These are phyloP conservation scores for Laupala kohalensis DNA, from an alignment of 1,140 invertebrate species.

Conservation along the genomic window DNA sequence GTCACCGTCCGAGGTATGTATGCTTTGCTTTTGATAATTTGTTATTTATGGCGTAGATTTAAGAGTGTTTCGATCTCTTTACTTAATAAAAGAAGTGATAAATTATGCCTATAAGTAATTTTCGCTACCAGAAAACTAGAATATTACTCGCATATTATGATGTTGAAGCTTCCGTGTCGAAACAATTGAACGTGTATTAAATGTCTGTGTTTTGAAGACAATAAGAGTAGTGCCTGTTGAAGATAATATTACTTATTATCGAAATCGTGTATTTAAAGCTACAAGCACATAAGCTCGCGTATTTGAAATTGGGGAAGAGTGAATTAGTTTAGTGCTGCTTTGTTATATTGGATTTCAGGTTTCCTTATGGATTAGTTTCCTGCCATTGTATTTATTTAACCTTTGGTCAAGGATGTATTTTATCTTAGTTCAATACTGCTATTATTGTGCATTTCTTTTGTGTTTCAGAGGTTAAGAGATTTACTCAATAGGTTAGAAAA, in stretches of 20 bases:
- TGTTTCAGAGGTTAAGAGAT: no score
- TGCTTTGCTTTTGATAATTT: neutral
- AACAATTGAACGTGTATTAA: neutral
- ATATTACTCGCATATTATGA: neutral
- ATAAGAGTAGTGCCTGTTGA: neutral
- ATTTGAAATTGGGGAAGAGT: no score
- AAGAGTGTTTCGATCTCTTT: neutral
- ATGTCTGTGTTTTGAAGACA: neutral
- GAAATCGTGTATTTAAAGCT: no score
- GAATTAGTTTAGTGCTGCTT: no score
- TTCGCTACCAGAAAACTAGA: neutral
- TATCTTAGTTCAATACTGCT: no score
- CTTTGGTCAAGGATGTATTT: no score
- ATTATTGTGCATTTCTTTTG: no score
- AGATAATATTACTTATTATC: neutral
- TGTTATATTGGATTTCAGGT: no score
- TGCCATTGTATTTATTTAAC: no score
- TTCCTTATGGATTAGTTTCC: no score
- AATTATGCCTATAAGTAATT: neutral
- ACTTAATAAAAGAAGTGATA: neutral
- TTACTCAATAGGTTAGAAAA: no score
- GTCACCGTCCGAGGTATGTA: constrained; percentile 13
- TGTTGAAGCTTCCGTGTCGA: neutral
- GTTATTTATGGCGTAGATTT: neutral
- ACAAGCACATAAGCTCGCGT: no score